A percentile compares a stretch with the other conserved stretches of the same genome.
These are phyloP conservation scores for Drosophila paramelanica DNA, from an alignment of 2,888 invertebrate species.

Conservation along the genomic window DNA sequence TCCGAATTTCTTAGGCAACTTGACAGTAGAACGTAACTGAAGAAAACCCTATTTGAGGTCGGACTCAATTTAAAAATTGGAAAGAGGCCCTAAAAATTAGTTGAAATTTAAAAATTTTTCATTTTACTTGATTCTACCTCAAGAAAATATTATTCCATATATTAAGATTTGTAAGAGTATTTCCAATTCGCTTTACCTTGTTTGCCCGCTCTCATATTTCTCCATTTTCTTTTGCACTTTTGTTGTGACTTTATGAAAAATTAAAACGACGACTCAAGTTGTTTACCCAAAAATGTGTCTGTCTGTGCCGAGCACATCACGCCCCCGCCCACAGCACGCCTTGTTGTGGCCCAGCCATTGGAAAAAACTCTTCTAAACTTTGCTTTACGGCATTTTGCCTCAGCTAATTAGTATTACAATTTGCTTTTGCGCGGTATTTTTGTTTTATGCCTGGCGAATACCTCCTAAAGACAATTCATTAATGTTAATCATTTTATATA, in stretches of 20 bases:
- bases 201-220: constrained; percentile 18
- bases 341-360: constrained; percentile 5
- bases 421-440: constrained; percentile 58
- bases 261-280: constrained; percentile 74
- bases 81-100: too few relatives aligned
- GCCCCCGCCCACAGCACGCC: constrained; percentile 5
- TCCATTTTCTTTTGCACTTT: constrained; percentile 59
- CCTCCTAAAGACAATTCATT: constrained; percentile 72
- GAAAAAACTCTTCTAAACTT: constrained; percentile 67
- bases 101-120: too few relatives aligned
- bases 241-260: constrained; percentile 71
- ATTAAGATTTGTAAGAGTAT: constrained; percentile 23
- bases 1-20: rapidly evolving
- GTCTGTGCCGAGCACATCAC: constrained; percentile 25
- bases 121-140: too few relatives aligned
- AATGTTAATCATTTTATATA: constrained; percentile 78
- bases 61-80: too few relatives aligned
- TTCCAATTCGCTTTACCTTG: constrained; percentile 5
- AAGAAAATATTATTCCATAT: too few relatives aligned
- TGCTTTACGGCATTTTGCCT: constrained; percentile 60
- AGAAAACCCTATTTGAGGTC: too few relatives aligned
- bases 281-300: constrained; percentile 72
- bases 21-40: background rate
- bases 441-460: constrained; percentile 42
- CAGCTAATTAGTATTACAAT: constrained; percentile 80